Evolutionary conservation across 2,888 invertebrate species (phyloP), one percentile per base, ranked within the genome.

Genomic region (Callinectes sapidus): DNA sequence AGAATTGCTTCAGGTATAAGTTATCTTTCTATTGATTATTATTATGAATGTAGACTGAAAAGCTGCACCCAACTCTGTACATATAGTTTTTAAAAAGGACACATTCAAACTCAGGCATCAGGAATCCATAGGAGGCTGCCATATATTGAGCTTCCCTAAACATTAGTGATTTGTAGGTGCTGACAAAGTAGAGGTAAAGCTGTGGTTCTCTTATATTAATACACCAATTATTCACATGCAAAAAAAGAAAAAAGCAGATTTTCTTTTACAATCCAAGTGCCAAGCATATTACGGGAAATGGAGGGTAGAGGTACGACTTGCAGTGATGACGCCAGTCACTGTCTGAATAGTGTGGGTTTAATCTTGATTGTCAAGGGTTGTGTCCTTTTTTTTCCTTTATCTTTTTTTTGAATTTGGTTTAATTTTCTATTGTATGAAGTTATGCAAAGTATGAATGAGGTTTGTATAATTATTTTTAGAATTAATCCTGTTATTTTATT

Each of bases 341-440:
- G n/a, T 28, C 39, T 16, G 61, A 89, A 8, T 35, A 81, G 13
- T 32, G 23, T 32, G 35, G 35, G 81, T 35, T 81, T 81, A 18
- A 81, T 66, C 66, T 55, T 61, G 71, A 89, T 89, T 89, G 89
- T 71, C 71, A 39, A 89, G 89, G 89, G 89, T 89, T 89, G 89
- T 89, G 89, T 89, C 89, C 89, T 35, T 89, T 61, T 61, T 89
- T 48, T 87, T 48, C 87, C 28, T 48, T 48, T 48, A 10, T 48
- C 8, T 48, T 48, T 48, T 23, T 28, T 81, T 32, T 81, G 35
- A 81, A 87, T 81, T 89, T 89, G 28, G 32, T 87, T 48, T 89
- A 39, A 85, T 81, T 77, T 92, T 61, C 61, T 92, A 61, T 86
- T n/a, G 13, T 61, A 61, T 39, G n/a, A 81, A 89, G 42, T 54